Conservation (phyloP, 2,113 vertebrate genomes). For the Caretta caretta region DNA sequence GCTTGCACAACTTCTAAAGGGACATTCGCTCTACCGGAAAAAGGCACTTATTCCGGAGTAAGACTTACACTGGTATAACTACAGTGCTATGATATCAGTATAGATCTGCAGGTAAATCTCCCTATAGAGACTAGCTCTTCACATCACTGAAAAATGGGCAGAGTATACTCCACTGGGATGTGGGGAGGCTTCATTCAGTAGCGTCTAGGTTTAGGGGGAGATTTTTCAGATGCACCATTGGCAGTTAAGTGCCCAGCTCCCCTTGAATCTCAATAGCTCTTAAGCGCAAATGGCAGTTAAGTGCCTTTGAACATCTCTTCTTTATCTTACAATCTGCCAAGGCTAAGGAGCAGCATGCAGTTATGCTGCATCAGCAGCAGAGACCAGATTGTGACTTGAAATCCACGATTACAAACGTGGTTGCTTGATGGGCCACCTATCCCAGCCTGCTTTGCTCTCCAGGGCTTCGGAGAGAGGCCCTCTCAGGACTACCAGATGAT, state of each 20-base stretch:
- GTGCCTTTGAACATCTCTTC: neutral
- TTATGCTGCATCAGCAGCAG: neutral
- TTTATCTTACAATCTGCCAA: neutral
- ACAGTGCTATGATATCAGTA: no score
- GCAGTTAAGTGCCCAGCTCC: neutral
- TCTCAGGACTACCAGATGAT: neutral
- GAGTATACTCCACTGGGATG: neutral
- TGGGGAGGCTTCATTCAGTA: neutral
- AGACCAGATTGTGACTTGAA: neutral
- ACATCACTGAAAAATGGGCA: no score
- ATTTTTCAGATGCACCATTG: neutral
- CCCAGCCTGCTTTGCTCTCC: neutral
- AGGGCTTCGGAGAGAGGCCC: neutral
- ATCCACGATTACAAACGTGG: neutral
- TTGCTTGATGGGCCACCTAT: neutral
- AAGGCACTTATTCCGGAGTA: no score
- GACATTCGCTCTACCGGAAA: neutral
- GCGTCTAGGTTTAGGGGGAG: neutral
- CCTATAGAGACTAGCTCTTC: neutral
- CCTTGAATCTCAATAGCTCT: neutral
- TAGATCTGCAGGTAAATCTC: neutral
- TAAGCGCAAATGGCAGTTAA: no score
- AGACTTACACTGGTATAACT: no score
- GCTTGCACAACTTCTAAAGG: neutral
- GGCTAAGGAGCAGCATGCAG: neutral